Evolutionary conservation across 2,113 vertebrate genomes (phyloP).

Genomic region (Pogona vitticeps): DNA sequence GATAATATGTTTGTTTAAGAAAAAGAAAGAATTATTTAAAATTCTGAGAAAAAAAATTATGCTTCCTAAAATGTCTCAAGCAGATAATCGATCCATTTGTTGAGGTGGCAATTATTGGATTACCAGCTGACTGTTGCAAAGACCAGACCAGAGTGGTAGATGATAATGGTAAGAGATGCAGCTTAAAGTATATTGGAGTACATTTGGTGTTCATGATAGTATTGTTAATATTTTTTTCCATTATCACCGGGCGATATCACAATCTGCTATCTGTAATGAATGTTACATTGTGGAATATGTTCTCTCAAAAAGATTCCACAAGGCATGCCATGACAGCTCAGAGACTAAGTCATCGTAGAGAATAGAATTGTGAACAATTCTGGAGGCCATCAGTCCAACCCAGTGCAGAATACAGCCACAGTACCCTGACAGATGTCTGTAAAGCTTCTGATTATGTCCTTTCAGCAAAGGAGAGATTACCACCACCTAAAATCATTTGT

Average conservation of each 20-base stretch:
- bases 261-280: not conserved
- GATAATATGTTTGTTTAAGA: not conserved
- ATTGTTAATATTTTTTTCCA: not conserved
- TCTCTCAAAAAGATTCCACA: not conserved
- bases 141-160: slow-evolving; percentile 98
- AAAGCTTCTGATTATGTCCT: not conserved
- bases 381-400: not conserved
- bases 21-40: not conserved
- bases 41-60: not conserved
- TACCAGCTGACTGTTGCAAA: slow-evolving; percentile 95
- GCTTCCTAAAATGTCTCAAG: slow-evolving; percentile 37
- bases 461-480: not conserved
- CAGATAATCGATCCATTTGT: slow-evolving; percentile 99
- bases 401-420: not conserved
- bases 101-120: slow-evolving; percentile 96
- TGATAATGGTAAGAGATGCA: slow-evolving; percentile 87
- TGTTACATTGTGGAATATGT: not conserved
- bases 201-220: not conserved
- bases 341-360: not conserved
- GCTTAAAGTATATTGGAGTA: not conserved
- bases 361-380: not conserved
- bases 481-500: not conserved
- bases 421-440: not conserved
- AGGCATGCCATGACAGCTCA: not conserved
- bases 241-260: not conserved